A percentile compares a stretch with the other conserved stretches of the same genome.
These are phyloP conservation scores for Tympanoctomys barrerae DNA, from an alignment of 2,797 vertebrate species.

Conservation along the genomic window DNA sequence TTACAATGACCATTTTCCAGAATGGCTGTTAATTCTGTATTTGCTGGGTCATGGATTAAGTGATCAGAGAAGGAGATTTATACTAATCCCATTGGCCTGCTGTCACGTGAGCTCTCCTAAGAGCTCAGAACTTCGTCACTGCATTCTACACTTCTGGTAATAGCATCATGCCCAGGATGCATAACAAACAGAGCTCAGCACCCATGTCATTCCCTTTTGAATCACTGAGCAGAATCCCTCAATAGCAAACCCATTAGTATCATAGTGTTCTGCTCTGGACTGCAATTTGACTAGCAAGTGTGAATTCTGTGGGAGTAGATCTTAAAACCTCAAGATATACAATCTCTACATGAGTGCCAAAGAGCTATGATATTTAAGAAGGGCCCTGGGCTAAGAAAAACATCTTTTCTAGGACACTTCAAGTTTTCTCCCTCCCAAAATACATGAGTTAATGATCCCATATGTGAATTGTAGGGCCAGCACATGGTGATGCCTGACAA, in stretches of 20 bases:
- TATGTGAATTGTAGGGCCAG: slow-evolving; percentile 76
- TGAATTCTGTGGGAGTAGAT: slow-evolving; percentile 81
- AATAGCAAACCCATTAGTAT: not conserved
- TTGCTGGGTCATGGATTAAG: not conserved
- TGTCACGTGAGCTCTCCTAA: not conserved
- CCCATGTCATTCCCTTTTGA: not conserved
- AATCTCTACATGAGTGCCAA: slow-evolving; percentile 75
- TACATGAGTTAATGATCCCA: slow-evolving; percentile 83
- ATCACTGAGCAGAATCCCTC: not conserved
- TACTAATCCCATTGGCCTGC: not conserved
- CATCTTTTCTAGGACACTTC: slow-evolving; percentile 80
- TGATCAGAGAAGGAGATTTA: not conserved
- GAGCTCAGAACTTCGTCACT: not conserved
- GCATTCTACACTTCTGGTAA: not conserved
- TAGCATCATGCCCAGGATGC: not conserved
- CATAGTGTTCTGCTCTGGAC: slow-evolving; percentile 19
- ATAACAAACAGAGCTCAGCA: not conserved
- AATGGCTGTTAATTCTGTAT: not conserved
- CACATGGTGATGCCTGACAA: slow-evolving; percentile 70
- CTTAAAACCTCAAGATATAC: slow-evolving; percentile 78
- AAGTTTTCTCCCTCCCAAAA: slow-evolving; percentile 76
- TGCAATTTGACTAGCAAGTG: slow-evolving; percentile 75
- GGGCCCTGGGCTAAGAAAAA: slow-evolving; percentile 79
- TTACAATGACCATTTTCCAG: not conserved
- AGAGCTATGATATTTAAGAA: slow-evolving; percentile 79